These are phyloP conservation scores for Hylyphantes graminicola DNA, from an alignment of 1,140 invertebrate genomes.

Conservation along the genomic window DNA sequence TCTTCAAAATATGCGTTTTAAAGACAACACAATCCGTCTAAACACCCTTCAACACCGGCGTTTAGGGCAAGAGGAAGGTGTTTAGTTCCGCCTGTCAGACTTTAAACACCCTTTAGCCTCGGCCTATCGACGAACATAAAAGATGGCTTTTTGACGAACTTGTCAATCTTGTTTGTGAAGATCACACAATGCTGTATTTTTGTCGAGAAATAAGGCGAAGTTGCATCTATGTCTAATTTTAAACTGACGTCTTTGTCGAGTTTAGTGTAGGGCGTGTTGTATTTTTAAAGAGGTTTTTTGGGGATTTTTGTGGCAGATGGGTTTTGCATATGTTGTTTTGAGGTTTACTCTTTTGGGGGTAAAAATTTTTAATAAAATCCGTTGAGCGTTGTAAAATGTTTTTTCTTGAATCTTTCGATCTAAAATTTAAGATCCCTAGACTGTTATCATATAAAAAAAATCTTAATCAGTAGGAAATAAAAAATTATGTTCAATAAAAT, in stretches of 20 bases:
- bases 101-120: background rate
- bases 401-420: too few relatives aligned
- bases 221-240: conserved; percentile 34
- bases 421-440: too few relatives aligned
- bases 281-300: background rate
- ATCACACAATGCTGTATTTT: background rate
- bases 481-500: too few relatives aligned
- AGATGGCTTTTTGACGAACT: conserved; percentile 27
- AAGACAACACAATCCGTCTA: background rate
- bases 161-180: conserved; percentile 18
- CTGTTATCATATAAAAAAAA: too few relatives aligned
- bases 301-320: conserved; percentile 16
- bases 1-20: too few relatives aligned
- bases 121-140: background rate
- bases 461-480: too few relatives aligned
- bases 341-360: background rate
- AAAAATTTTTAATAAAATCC: background rate
- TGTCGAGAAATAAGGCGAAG: background rate
- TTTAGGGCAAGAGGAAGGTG: conserved; percentile 6
- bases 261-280: background rate
- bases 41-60: conserved; percentile 1
- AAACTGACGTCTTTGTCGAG: background rate
- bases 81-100: conserved; percentile 25
- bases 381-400: too few relatives aligned
- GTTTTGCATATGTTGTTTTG: conserved; percentile 17